Evolutionary conservation across 2,888 invertebrate species (phyloP), one percentile per base, ranked within the genome.

Genomic region (Orthosia cruda): DNA sequence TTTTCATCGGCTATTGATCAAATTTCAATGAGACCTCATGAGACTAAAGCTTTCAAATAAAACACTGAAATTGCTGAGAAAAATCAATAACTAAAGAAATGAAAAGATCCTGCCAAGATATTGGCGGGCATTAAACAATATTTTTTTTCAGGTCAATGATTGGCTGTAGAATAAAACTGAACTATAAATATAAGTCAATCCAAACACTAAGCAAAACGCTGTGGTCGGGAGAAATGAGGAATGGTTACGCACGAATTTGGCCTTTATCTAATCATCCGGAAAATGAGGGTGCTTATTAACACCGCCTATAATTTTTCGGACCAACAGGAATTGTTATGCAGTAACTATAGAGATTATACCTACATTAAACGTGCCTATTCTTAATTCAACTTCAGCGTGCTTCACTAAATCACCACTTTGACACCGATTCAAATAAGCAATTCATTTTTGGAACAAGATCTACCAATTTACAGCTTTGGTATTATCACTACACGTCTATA

Each of bases 401-500:
- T 13, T 69, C 26, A 54, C 65, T 74, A 63, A 70, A 80, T 67
- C 59, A 71, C 47, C 26, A 58, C 2, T 55, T 70, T 16, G 20
- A 57, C 62, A 63, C 18, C 58, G 13, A 55, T 20, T 52, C 26
- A 13, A 74, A 32, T 50, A 66, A 13, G 1, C 16, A 59, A 45
- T 55, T 47, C 20, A 61, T 59, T 64, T 67, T 40, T 64, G 40
- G 20, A 52, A 49, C 20, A 45, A 12, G 67, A 18, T 4, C 26
- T 26, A 59, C 16, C 13, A 63, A 55, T 63, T 61, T 47, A 18
- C 57, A 65, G 40, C 5, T 62, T 68, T 50, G 54, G 7, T 68
- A 49, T 61, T 26, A 54, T 13, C 55, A 55, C 13, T 15, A 20
- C 13, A 49, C 26, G 40, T 23, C 49, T 32, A 26, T 52, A 58